Evolutionary conservation across 1,140 invertebrate genomes (phyloP).

Genomic region (Eubasilissa regina): DNA sequence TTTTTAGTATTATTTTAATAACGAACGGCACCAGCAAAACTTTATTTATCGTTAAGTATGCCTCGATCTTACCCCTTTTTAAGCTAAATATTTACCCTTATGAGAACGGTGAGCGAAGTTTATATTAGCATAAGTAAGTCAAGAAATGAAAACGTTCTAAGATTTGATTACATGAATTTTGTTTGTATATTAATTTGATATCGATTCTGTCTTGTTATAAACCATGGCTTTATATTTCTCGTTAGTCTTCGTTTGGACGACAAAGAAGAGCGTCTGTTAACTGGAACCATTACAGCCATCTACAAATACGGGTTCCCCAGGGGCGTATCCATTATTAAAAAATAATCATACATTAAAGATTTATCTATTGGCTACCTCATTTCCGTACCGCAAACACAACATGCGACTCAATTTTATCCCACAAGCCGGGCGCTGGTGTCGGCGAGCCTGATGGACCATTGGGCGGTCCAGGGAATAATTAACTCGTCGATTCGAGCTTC

Average conservation of each 20-base stretch:
- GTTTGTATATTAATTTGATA: no score
- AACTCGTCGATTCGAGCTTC: conserved; percentile 4
- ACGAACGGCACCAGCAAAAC: no score
- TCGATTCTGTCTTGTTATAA: no score
- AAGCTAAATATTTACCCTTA: no score
- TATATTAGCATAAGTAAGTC: no score
- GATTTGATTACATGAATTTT: no score
- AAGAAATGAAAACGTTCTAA: no score
- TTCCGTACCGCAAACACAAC: conserved; percentile 35
- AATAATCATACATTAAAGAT: conserved; percentile 52
- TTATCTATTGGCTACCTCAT: conserved; percentile 54
- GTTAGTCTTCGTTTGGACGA: neutral
- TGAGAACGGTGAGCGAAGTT: no score
- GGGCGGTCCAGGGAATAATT: conserved; percentile 8
- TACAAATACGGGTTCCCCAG: conserved; percentile 21
- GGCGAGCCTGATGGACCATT: neutral
- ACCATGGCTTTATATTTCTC: no score
- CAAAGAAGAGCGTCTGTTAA: conserved; percentile 11
- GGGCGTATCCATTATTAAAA: conserved; percentile 51
- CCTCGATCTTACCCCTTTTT: no score
- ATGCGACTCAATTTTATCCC: neutral
- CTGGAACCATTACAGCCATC: neutral
- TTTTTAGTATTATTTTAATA: no score
- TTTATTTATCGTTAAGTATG: no score
- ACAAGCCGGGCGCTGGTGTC: neutral